Base-by-base conservation (phyloP, 2,797 vertebrate species). In the Paguma larvata region DNA sequence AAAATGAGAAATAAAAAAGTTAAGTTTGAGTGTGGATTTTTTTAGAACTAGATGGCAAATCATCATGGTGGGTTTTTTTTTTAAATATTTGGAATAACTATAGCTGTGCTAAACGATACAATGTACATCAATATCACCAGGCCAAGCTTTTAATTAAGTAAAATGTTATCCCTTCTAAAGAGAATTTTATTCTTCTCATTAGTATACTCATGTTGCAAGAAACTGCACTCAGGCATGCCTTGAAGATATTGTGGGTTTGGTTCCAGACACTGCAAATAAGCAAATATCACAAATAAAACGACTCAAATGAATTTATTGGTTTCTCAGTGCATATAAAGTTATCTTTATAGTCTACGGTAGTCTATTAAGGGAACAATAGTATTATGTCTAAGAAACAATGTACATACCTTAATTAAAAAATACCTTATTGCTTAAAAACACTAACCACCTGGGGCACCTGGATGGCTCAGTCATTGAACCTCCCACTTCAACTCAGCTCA, bases 1-100 rank as follows among this genome's bases (percentile, higher is more conserved):
- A 80, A 65, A 79, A 85, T 85, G 44, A 92, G 46, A 94, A 72
- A 30, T 32, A 72, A 46, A 80, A 88, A 89, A 70, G 16, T 41
- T 44, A 38, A 44, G 8, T 67, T 48, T 19, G 18, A 68, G 5
- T 72, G 27, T 12, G 27, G 44, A 51, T 48, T 84, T 79, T 63
- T 89, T 48, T 79, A 23, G 46, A 80, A 44, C 56, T 73, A 48
- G 56, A 73, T 19, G 27, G 16, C 27, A 89, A 65, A 73, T 4
- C 19, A 75, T 5, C 7, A 16, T 72, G 38, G 44, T 27, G 7
- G 30, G 19, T 46, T 6, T 46, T 18, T n/a, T 65, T 46, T 82
- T 75, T 79, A 25, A 15, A 65, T n/a, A 67, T n/a, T 46, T 21
- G 70, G 70, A 34, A 77, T 44, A n/a, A 51, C 23, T 77, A 19